A percentile compares a stretch with the other conserved stretches of the same genome.
Conservation (phyloP, 2,888 invertebrate genomes). For the Vanessa cardui region DNA sequence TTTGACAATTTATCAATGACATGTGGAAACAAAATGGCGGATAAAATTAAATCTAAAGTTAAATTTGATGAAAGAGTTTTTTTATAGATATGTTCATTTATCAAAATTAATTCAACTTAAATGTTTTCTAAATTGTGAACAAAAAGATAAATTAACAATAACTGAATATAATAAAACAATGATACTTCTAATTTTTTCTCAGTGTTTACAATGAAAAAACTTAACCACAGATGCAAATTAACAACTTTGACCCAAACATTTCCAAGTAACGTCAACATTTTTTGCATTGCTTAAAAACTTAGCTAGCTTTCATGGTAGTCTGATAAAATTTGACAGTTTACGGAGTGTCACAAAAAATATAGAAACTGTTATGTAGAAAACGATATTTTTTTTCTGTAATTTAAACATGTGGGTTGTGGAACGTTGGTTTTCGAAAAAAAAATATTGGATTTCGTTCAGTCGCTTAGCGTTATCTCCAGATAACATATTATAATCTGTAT, state of each 20-base stretch:
- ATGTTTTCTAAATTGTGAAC: no score
- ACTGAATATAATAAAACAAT: background rate
- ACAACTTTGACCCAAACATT: constrained; percentile 31
- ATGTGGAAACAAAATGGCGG: no score
- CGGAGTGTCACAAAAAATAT: constrained; percentile 33
- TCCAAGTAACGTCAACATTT: constrained; percentile 29
- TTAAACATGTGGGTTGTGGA: constrained; percentile 33
- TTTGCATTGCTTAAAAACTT: background rate
- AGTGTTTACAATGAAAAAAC: background rate
- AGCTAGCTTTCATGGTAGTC: constrained; percentile 22
- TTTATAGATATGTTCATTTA: no score
- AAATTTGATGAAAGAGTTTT: no score
- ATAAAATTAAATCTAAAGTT: no score
- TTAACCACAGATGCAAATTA: constrained; percentile 21
- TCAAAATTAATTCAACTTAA: no score
- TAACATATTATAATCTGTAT: constrained; percentile 64
- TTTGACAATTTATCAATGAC: no score
- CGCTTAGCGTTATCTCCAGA: constrained; percentile 56
- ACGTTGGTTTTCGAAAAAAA: constrained; percentile 27
- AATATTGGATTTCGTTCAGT: constrained; percentile 22
- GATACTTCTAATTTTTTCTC: background rate
- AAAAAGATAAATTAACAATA: background rate
- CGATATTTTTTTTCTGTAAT: constrained; percentile 21
- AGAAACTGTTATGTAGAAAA: constrained; percentile 18
- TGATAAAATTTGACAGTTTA: constrained; percentile 37